Percentiles rank a stretch among this genome's conserved stretches.
Evolutionary conservation across 2,888 invertebrate species (phyloP).

Genomic region (Itoplectis maculator): DNA sequence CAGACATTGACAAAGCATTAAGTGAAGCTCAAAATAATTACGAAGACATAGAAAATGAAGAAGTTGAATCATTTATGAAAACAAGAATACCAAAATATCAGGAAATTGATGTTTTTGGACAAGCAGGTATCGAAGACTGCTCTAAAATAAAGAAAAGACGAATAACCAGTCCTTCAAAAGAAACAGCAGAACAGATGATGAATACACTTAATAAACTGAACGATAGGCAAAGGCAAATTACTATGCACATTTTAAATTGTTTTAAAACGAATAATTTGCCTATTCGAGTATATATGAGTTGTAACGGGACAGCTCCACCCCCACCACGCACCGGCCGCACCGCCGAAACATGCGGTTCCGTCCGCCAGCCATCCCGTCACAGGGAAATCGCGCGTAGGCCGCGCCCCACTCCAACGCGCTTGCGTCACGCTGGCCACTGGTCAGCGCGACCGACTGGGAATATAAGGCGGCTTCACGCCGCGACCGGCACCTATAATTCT

Average conservation of each 20-base stretch:
- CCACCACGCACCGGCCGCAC: too few species aligned
- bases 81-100: slow-evolving; percentile 10
- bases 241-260: slow-evolving; percentile 64
- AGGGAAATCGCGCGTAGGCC: too few species aligned
- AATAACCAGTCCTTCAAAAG: slow-evolving; percentile 4
- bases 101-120: slow-evolving; percentile 2
- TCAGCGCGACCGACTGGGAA: too few species aligned
- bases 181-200: not conserved
- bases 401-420: too few species aligned
- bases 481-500: too few species aligned
- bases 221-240: slow-evolving; percentile 27
- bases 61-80: slow-evolving; percentile 11
- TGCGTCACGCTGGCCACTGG: too few species aligned
- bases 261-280: slow-evolving; percentile 61
- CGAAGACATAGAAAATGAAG: slow-evolving; percentile 20
- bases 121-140: not conserved
- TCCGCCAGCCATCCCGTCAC: too few species aligned
- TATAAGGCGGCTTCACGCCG: too few species aligned
- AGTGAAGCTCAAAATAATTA: not conserved
- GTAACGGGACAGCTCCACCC: too few species aligned
- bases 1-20: slow-evolving; percentile 4
- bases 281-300: slow-evolving; percentile 72
- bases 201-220: slow-evolving; percentile 1
- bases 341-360: too few species aligned
- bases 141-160: slow-evolving; percentile 5